phyloP scores from a whole-genome alignment of 1,140 invertebrate species.

The Trichomalopsis sarcophagae region DNA sequence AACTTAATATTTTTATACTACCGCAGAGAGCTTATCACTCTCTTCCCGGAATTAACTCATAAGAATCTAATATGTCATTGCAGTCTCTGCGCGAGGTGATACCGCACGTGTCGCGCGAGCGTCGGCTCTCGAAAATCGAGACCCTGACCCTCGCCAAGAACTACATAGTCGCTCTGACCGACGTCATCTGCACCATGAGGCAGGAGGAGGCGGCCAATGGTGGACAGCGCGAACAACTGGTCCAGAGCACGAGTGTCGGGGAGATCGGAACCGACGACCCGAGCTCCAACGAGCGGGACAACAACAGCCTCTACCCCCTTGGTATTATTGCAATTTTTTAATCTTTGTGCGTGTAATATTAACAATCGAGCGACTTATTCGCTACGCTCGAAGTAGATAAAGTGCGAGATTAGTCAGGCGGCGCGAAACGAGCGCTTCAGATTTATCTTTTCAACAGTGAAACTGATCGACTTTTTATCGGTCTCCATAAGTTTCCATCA shows the following conservation, averaged over 20 bases:
- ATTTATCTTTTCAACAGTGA: background rate
- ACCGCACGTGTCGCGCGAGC: slow-evolving; percentile 91
- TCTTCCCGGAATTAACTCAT: too few relatives aligned
- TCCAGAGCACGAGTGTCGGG: too few relatives aligned
- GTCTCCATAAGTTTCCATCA: background rate
- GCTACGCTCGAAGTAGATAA: background rate
- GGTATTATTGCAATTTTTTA: background rate
- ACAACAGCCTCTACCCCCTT: background rate
- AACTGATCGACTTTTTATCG: background rate
- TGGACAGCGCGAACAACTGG: slow-evolving; percentile 5
- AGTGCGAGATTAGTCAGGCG: background rate
- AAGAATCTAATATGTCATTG: background rate
- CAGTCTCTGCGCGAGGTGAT: slow-evolving; percentile 92
- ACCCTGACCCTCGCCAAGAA: slow-evolving; percentile 94
- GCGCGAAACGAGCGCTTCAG: background rate
- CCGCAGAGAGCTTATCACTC: too few relatives aligned
- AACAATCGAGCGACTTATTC: too few relatives aligned
- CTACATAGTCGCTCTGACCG: slow-evolving; percentile 94
- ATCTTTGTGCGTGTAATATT: too few relatives aligned
- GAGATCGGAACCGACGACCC: background rate
- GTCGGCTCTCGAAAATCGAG: slow-evolving; percentile 92
- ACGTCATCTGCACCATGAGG: slow-evolving; percentile 87
- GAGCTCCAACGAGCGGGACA: background rate
- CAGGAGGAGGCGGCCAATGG: slow-evolving; percentile 70
- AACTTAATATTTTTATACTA: too few relatives aligned